Base-by-base conservation (phyloP, 2,888 invertebrate species). In the Clostera curtula region DNA sequence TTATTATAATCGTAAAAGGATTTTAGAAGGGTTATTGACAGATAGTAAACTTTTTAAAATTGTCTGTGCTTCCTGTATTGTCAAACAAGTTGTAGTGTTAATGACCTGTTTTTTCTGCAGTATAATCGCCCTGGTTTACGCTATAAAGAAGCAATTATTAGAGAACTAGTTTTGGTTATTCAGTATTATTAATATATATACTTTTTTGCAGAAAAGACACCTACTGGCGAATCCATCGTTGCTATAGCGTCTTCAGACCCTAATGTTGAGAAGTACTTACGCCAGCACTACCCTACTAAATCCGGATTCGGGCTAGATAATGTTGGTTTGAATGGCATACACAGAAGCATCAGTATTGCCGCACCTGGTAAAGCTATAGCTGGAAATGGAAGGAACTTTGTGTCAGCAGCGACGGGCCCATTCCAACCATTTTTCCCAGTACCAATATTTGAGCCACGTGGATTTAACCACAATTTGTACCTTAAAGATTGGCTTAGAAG, bases 191-290 rank as follows among this genome's bases (percentile, higher is more conserved):
- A 22, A 10, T 31, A 12, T 9, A 6, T 27, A 19, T 31, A 28
- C 30, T 42, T 40, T 20, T 40, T 61, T 38, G 13, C 56, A 73
- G 72, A 61, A 31, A 64, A 65, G 10, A 59, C 70, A 19, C 68
- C 67, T 5, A 53, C 59, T 22, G 71, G 72, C 13, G 59, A 67
- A 32, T 40, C 71, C 3, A 49, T 71, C 10, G 56, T 72, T 1
- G 50, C 73, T 2, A 63, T 73, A 44, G 63, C 73, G 4, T 64
- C 73, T 9, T 64, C 68, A 0, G 60, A 68, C 27, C 68, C 71
- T 12, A 56, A 60, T 9, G 34, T 67, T 1, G 65, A 67, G 20
- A 64, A 64, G 29, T 66, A 62, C 27, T 34, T 36, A 4, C 37
- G 58, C 2, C 42, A 49, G 16, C 45, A 49, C 27, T 42, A 49